Conservation (phyloP, 2,113 vertebrate genomes). For the Riparia riparia region DNA sequence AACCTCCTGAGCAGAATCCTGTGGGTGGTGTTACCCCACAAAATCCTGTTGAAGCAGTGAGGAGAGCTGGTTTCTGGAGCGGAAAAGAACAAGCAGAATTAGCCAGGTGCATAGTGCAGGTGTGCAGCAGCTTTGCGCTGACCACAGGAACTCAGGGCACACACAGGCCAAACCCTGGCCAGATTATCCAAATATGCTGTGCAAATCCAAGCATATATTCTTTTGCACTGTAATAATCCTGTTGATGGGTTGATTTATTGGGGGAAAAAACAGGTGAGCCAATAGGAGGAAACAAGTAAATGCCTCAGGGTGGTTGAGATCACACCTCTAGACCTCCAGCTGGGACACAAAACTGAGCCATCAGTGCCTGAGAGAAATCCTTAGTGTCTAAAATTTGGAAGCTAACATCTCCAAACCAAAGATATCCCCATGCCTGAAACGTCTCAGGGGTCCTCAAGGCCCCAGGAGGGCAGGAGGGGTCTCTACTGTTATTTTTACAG, state of each 20-base stretch:
- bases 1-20: not conserved
- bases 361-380: fast-evolving
- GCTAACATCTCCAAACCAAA: not conserved
- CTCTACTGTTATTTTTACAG: not conserved
- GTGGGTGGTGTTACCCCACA: not conserved
- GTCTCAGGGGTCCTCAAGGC: not conserved
- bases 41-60: fast-evolving
- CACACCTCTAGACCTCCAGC: not conserved
- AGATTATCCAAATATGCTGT: not conserved
- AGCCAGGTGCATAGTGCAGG: not conserved
- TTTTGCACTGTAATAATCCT: not conserved
- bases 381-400: not conserved
- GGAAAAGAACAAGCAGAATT: not conserved
- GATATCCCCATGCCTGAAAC: not conserved
- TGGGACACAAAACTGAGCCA: not conserved
- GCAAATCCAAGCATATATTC: not conserved
- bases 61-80: not conserved
- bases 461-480: not conserved
- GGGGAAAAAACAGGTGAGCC: fast-evolving
- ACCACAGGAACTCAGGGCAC: not conserved
- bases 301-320: not conserved
- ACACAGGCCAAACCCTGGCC: no score
- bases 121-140: not conserved
- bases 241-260: not conserved
- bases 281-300: not conserved